Percentiles rank a stretch among this genome's conserved stretches.
Conservation (phyloP, 2,888 invertebrate species). For the Eledone cirrhosa region DNA sequence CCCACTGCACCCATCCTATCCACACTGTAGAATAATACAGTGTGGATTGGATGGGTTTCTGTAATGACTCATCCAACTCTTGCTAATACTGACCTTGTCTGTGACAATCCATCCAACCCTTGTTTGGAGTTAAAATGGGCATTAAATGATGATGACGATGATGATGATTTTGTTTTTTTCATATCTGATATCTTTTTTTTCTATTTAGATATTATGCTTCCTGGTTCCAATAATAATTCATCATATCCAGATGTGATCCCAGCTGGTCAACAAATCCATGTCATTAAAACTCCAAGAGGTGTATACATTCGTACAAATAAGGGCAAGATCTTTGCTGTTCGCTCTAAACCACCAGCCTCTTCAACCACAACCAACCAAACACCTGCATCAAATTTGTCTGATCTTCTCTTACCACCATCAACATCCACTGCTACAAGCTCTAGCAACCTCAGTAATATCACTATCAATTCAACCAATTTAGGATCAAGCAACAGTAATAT, state of each 20-base stretch:
- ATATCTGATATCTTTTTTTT: slow-evolving; percentile 10
- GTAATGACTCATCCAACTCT: no score
- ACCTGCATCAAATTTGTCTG: slow-evolving; percentile 9
- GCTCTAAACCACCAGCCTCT: slow-evolving; percentile 43
- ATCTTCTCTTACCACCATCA: slow-evolving; percentile 10
- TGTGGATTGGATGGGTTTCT: no score
- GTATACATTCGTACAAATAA: slow-evolving; percentile 95
- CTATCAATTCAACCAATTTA: not conserved
- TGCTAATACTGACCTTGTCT: no score
- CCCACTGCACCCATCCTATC: no score
- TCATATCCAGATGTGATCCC: slow-evolving; percentile 78
- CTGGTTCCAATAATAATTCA: slow-evolving; percentile 89
- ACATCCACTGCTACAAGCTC: not conserved
- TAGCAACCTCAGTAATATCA: not conserved
- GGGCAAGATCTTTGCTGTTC: slow-evolving; percentile 91
- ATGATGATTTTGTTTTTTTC: no score
- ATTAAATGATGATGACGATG: no score
- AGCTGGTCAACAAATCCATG: slow-evolving; percentile 93
- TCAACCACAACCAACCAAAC: slow-evolving; percentile 1
- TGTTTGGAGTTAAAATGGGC: not conserved
- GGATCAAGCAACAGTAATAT: not conserved
- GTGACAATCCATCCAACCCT: no score
- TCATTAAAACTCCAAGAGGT: slow-evolving; percentile 92
- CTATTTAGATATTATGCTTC: slow-evolving; percentile 62
- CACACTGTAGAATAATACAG: no score